Conservation (phyloP, 2,888 invertebrate genomes). For the Laothoe populi region DNA sequence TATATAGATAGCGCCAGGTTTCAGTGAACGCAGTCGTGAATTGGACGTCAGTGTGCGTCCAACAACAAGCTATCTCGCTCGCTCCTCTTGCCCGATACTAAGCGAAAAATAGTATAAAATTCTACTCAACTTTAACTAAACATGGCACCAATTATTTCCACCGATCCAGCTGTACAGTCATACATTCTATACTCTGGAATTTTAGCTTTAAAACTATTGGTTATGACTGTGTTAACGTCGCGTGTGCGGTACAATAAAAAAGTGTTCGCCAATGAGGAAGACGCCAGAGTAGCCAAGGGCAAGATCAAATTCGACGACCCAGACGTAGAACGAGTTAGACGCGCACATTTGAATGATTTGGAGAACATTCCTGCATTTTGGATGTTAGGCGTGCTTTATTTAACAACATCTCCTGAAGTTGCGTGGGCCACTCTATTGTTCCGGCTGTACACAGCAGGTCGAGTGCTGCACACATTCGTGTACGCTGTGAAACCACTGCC, state of each 20-base stretch:
- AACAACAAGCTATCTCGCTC: conserved; percentile 2
- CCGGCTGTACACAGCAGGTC: conserved; percentile 77
- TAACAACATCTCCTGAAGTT: conserved; percentile 80
- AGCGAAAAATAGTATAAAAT: conserved; percentile 28
- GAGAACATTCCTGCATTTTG: conserved; percentile 89
- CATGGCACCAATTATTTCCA: conserved; percentile 47
- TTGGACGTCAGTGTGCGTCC: neutral
- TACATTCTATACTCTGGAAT: conserved; percentile 60
- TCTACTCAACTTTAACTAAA: conserved; percentile 21
- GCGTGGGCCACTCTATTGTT: conserved; percentile 56
- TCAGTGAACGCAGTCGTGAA: neutral
- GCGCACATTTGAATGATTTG: conserved; percentile 89
- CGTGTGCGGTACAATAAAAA: conserved; percentile 53
- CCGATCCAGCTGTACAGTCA: conserved; percentile 56
- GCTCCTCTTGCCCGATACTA: conserved; percentile 34
- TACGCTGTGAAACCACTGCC: conserved; percentile 86
- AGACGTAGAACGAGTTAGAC: conserved; percentile 68
- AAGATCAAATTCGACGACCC: conserved; percentile 64
- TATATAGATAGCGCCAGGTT: too few relatives aligned
- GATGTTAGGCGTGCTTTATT: conserved; percentile 82
- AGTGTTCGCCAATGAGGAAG: conserved; percentile 67
- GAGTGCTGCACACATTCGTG: conserved; percentile 86
- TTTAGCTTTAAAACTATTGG: conserved; percentile 59
- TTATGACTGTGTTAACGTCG: conserved; percentile 52
- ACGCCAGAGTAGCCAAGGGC: conserved; percentile 49